phyloP scores from a whole-genome alignment of 2,888 invertebrate genomes.

The Coremacera marginata region DNA sequence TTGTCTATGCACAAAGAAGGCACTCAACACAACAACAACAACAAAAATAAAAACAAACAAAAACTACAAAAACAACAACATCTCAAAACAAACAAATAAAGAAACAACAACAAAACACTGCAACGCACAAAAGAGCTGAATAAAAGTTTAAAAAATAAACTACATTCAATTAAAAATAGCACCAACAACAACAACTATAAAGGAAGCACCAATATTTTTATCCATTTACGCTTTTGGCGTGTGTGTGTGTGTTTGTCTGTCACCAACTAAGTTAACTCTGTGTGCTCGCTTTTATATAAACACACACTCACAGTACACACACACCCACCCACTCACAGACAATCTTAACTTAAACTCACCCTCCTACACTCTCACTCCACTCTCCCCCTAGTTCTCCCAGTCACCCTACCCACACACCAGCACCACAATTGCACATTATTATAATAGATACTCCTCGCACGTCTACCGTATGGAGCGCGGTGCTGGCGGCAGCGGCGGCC shows the following conservation, averaged over 20 bases:
- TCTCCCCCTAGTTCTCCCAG: not conserved
- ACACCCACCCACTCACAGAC: not conserved
- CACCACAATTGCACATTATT: constrained; percentile 69
- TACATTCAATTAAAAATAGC: not conserved
- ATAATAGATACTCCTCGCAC: constrained; percentile 67
- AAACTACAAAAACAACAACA: constrained; percentile 42
- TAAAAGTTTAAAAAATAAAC: constrained; percentile 1
- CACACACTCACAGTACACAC: constrained; percentile 24
- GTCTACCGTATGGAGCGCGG: constrained; percentile 69
- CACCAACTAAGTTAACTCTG: not conserved
- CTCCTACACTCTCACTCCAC: constrained; percentile 45
- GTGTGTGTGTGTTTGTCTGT: constrained; percentile 15
- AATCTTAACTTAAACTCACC: constrained; percentile 30
- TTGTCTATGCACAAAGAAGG: constrained; percentile 3
- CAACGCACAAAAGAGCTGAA: not conserved
- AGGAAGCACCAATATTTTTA: constrained; percentile 7
- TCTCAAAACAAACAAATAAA: constrained; percentile 26
- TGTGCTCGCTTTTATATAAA: not conserved
- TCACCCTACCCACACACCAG: constrained; percentile 55
- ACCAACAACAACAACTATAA: constrained; percentile 19
- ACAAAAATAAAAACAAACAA: constrained; percentile 39
- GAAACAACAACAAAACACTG: constrained; percentile 38
- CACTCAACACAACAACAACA: constrained; percentile 24
- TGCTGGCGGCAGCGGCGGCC: constrained; percentile 67
- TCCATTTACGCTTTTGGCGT: not conserved